Percentiles rank a stretch among this genome's conserved stretches.
Conservation (phyloP, 2,888 invertebrate genomes). For the Amphipyra berbera region DNA sequence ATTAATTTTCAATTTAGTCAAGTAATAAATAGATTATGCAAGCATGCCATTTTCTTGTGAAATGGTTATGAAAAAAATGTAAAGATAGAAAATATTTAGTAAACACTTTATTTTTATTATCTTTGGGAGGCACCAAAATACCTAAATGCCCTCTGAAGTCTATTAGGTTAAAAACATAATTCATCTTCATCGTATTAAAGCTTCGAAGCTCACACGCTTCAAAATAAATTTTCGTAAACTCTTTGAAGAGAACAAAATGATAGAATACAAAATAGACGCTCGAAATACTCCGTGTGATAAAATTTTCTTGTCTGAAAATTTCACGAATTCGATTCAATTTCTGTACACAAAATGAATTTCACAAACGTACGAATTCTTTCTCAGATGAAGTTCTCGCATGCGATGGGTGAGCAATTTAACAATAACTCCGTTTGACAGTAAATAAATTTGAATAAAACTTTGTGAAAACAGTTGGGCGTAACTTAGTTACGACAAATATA, state of each 20-base stretch:
- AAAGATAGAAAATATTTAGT: background rate
- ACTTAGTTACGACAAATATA: constrained; percentile 46
- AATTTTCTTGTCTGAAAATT: constrained; percentile 44
- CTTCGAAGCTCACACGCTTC: constrained; percentile 29
- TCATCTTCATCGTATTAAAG: constrained; percentile 38
- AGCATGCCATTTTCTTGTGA: background rate
- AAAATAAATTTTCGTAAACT: constrained; percentile 36
- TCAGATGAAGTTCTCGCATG: constrained; percentile 38
- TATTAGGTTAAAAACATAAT: constrained; percentile 28
- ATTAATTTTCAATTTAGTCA: no score
- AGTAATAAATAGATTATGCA: no score
- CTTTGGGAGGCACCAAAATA: background rate
- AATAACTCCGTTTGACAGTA: constrained; percentile 43
- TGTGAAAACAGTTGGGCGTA: constrained; percentile 43
- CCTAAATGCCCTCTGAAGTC: constrained; percentile 8
- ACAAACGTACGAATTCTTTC: constrained; percentile 36
- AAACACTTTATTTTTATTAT: background rate
- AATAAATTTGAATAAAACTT: constrained; percentile 53
- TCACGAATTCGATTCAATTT: constrained; percentile 49
- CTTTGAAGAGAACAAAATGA: constrained; percentile 49
- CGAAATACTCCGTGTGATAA: constrained; percentile 40
- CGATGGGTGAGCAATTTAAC: constrained; percentile 29
- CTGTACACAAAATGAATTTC: constrained; percentile 45
- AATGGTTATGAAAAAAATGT: background rate
- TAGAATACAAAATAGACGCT: constrained; percentile 46